Base-by-base conservation (phyloP, 2,888 invertebrate species). In the Coremacera marginata region DNA sequence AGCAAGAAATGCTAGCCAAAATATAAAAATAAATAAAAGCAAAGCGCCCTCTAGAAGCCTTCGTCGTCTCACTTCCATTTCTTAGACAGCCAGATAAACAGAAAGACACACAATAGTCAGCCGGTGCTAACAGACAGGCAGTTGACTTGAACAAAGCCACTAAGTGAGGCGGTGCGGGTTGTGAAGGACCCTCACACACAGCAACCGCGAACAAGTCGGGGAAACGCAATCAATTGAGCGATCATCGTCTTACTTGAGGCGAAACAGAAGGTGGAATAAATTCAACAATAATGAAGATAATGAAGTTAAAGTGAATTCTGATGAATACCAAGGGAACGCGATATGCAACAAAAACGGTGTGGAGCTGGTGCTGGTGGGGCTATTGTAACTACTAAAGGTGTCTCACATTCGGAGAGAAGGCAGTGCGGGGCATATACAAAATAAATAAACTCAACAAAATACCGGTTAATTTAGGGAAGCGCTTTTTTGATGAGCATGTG, bases 231-330 rank as follows among this genome's bases (percentile, higher is more conserved):
- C 87, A 87, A 87, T 87, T 87, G 87, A 87, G 87, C 87, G 87
- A 88, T 87, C 87, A 87, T 88, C 88, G 86, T 86, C 88, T 87
- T 37, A 74, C 74, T 74, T 85, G 84, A 85, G 87, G 87, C 87
- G 86, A 87, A 88, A 88, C 87, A 88, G 88, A 87, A 88, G 87
- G 87, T 87, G 88, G 87, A 88, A 88, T 88, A 88, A 87, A 87
- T 87, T 86, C 87, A 86, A 87, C 87, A 87, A 87, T 88, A 86
- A 88, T 84, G 82, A 87, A 84, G 87, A 87, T 87, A 87, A 88
- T 87, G 87, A 87, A 87, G 88, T 87, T 88, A 86, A 88, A 87
- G 87, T 86, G 87, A 87, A 87, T 88, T 87, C 86, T 86, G 86
- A 86, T 86, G 86, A 87, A 86, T 86, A 83, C 78, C 44, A 22